Base-by-base conservation (phyloP, 2,888 invertebrate genomes). In the Clepsis dumicolana region DNA sequence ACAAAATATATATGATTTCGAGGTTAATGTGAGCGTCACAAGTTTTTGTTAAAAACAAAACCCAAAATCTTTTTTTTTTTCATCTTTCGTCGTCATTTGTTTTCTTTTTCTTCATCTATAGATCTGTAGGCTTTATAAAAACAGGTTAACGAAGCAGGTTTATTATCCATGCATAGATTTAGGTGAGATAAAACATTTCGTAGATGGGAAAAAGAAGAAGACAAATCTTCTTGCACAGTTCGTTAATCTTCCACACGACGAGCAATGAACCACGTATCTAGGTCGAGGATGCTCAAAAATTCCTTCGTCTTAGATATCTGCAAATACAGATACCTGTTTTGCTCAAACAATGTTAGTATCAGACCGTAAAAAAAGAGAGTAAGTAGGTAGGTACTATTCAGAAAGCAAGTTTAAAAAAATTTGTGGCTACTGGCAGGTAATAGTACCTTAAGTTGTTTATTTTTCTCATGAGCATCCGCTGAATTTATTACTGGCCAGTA, bases 221-320 rank as follows among this genome's bases (percentile, higher is more conserved):
- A 70, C 60, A 71, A 73, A 72, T 66, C 61, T 48, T 62, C 56
- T 66, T 32, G 52, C 61, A 70, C 70, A 69, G 72, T 72, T 73
- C 70, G 67, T 72, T 75, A 74, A 75, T 77, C 70, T 60, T 56
- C 12, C 38, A 29, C 57, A 35, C 54, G 66, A 35, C 54, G 66
- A 59, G 10, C 59, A 18, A 27, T 65, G 68, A 66, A 59, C 64
- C 54, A 70, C 67, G 64, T 76, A 80, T 77, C 72, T 83, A 73
- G 83, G 82, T 79, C 81, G 57, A 21, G 54, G 54, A 48, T 48
- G 38, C 29, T 52, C 29, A 41, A 52, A 44, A 21, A 50, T 38
- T 50, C 14, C 16, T 14, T 48, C 16, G 14, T 41, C 35, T 57
- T 7, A 12, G 16, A 52, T 52, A 57, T 24, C 21, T 5, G 1